phyloP scores from a whole-genome alignment of 2,797 vertebrate genomes.

The Pterois miles region DNA sequence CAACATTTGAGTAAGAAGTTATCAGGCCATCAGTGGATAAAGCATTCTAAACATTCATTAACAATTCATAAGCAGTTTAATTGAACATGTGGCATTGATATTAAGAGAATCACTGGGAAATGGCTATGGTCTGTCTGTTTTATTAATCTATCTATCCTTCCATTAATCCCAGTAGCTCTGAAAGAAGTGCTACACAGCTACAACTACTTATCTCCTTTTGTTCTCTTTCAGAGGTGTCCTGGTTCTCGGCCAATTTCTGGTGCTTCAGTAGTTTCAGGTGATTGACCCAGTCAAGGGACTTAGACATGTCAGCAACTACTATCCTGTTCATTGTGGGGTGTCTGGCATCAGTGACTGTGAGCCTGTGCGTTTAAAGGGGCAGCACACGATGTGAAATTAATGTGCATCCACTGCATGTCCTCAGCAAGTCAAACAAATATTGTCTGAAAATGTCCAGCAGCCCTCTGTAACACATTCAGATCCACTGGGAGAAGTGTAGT shows the following conservation, averaged over 20 bases:
- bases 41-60: conserved; percentile 19
- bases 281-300: conserved; percentile 19
- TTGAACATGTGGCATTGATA: neutral
- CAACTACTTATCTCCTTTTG: neutral
- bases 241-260: neutral
- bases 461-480: neutral
- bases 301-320: conserved; percentile 25
- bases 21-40: conserved; percentile 16
- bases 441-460: neutral
- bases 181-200: neutral
- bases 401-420: neutral
- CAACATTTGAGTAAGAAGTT: conserved; percentile 39
- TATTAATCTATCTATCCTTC: neutral
- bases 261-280: conserved; percentile 16
- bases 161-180: neutral
- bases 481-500: neutral
- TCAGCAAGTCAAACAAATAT: conserved; percentile 13
- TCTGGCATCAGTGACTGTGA: conserved; percentile 21
- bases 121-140: neutral
- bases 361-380: conserved; percentile 10
- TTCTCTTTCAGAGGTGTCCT: neutral
- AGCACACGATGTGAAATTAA: conserved; percentile 6
- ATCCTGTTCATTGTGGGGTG: neutral
- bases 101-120: neutral
- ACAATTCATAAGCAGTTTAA: too few species aligned